Percentiles rank a stretch among this genome's conserved stretches.
These are phyloP conservation scores for Limonius californicus DNA, from an alignment of 1,140 invertebrate species.

Conservation along the genomic window DNA sequence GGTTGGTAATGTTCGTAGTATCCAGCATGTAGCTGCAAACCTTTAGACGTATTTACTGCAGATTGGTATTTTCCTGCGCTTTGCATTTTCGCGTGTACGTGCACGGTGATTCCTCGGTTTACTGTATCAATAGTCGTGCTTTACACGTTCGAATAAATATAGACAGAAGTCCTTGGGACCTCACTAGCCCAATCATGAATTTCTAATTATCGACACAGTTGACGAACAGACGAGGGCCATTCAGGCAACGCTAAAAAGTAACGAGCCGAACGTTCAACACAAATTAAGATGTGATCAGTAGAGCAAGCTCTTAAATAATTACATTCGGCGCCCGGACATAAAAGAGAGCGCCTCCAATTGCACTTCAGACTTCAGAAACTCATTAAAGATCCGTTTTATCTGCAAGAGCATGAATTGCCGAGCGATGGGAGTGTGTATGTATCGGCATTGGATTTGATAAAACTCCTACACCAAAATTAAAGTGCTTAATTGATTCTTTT, in stretches of 20 bases:
- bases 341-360: background rate
- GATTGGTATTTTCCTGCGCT: background rate
- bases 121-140: too few relatives aligned
- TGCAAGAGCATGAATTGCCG: background rate
- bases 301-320: constrained; percentile 3
- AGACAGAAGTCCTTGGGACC: background rate
- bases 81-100: too few relatives aligned
- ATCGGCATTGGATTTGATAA: too few relatives aligned
- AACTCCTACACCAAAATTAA: too few relatives aligned
- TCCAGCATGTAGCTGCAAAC: too few relatives aligned
- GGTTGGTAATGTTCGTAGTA: background rate
- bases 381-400: constrained; percentile 5
- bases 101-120: background rate
- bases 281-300: background rate
- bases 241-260: background rate
- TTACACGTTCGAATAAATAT: background rate
- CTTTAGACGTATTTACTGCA: too few relatives aligned
- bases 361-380: constrained; percentile 2
- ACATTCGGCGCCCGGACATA: background rate
- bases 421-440: too few relatives aligned
- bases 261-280: background rate
- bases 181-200: background rate
- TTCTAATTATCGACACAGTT: background rate
- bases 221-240: background rate
- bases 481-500: too few relatives aligned